Conservation (phyloP, 2,113 vertebrate species). For the Rostratula benghalensis region DNA sequence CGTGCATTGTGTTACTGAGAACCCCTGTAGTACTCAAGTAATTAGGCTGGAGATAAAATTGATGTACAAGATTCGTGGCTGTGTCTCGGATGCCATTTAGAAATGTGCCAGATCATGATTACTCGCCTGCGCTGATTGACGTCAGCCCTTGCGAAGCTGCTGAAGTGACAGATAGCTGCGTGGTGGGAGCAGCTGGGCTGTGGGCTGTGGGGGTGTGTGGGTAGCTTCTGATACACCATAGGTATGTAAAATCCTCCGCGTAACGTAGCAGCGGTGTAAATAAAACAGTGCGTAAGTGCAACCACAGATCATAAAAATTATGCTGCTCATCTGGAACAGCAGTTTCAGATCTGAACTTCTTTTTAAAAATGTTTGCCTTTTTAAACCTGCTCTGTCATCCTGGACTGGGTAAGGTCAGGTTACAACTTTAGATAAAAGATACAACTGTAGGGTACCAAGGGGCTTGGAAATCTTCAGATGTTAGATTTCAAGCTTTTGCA, state of each 20-base stretch:
- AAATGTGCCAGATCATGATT: conserved; percentile 56
- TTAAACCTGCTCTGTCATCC: not conserved
- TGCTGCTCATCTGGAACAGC: not conserved
- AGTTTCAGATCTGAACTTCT: not conserved
- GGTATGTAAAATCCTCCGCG: not conserved
- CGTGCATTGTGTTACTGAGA: not conserved
- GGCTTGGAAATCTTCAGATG: not conserved
- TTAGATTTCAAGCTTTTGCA: not conserved
- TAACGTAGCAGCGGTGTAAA: not conserved
- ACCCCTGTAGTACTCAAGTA: not conserved
- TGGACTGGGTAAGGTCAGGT: not conserved
- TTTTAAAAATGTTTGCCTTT: not conserved
- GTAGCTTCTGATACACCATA: not conserved
- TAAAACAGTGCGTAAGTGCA: not conserved
- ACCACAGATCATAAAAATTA: not conserved
- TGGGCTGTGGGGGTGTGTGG: not conserved
- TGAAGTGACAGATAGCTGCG: not conserved
- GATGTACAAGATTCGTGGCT: not conserved
- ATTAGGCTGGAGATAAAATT: not conserved
- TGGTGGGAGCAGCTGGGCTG: not conserved
- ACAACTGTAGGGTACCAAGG: rapidly evolving
- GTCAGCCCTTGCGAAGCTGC: not conserved
- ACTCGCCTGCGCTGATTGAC: not conserved
- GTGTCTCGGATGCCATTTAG: conserved; percentile 56
- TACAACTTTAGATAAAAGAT: not conserved